Percentiles rank a stretch among this genome's conserved stretches.
Conservation (phyloP, 35 echinoderm and acorn worm genomes). For the Ophiothrix spiculata region DNA sequence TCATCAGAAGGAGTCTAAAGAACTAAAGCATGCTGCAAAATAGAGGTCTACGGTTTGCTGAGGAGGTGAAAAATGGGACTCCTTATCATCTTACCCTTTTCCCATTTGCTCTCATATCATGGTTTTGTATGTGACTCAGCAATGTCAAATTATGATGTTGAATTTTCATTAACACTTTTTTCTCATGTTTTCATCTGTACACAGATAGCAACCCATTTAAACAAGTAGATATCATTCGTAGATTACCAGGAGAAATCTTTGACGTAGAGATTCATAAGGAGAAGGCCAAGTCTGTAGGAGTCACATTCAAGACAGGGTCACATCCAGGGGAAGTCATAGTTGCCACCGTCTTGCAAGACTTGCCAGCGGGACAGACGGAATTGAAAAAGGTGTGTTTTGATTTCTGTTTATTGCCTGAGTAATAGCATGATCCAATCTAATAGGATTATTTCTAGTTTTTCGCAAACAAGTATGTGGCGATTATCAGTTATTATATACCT, state of each 20-base stretch:
- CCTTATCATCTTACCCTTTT: not conserved
- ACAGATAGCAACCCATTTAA: slow-evolving; percentile 53
- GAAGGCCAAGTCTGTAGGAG: slow-evolving; percentile 59
- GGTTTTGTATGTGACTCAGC: not conserved
- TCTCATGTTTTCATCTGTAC: not conserved
- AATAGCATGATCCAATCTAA: too few relatives aligned
- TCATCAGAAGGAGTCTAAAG: too few relatives aligned
- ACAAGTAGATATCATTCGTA: slow-evolving; percentile 77
- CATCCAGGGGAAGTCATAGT: slow-evolving; percentile 75
- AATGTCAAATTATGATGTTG: not conserved
- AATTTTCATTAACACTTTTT: not conserved
- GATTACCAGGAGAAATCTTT: slow-evolving; percentile 76
- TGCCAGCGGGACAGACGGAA: slow-evolving; percentile 61
- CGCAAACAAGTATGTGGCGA: too few relatives aligned
- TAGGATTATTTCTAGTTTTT: too few relatives aligned
- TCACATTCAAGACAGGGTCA: slow-evolving; percentile 50
- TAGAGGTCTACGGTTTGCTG: too few relatives aligned
- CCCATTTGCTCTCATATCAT: not conserved
- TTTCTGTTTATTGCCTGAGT: slow-evolving; percentile 42
- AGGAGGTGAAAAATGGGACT: not conserved
- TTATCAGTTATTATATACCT: too few relatives aligned
- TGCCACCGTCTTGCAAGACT: slow-evolving; percentile 58
- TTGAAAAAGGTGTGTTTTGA: slow-evolving; percentile 56
- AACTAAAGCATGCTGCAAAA: too few relatives aligned
- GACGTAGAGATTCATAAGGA: slow-evolving; percentile 74